Percentiles rank a stretch among this genome's conserved stretches.
These are phyloP conservation scores for Chloromyia formosa DNA, from an alignment of 2,888 invertebrate genomes.

Conservation along the genomic window DNA sequence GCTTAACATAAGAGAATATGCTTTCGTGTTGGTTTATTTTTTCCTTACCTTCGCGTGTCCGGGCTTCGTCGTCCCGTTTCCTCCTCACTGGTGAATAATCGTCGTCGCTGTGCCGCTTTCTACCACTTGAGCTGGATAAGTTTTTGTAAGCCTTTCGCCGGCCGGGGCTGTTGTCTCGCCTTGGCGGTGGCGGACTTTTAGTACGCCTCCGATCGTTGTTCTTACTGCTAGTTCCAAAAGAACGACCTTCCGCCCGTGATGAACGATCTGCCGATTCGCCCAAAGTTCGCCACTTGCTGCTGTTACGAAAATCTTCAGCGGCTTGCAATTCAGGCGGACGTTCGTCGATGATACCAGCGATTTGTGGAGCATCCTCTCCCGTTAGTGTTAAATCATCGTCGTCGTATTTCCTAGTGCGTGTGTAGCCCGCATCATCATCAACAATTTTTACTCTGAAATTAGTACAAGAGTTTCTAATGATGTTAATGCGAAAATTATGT, in stretches of 20 bases:
- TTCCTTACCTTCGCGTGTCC: slow-evolving; percentile 27
- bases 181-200: not conserved
- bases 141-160: slow-evolving; percentile 17
- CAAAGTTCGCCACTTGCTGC: slow-evolving; percentile 59
- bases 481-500: not conserved
- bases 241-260: slow-evolving; percentile 13
- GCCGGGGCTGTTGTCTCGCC: slow-evolving; percentile 19
- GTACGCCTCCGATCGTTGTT: slow-evolving; percentile 10
- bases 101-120: slow-evolving; percentile 18
- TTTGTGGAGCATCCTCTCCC: slow-evolving; percentile 89
- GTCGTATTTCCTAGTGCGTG: slow-evolving; percentile 63
- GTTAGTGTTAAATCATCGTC: slow-evolving; percentile 71
- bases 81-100: slow-evolving; percentile 25
- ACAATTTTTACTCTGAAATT: slow-evolving; percentile 78
- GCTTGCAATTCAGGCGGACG: slow-evolving; percentile 71
- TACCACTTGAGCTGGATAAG: not conserved
- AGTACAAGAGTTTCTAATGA: not conserved
- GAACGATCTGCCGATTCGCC: slow-evolving; percentile 35
- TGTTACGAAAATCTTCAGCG: slow-evolving; percentile 50
- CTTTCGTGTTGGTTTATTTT: not conserved
- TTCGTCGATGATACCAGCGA: slow-evolving; percentile 89
- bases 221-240: not conserved
- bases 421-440: slow-evolving; percentile 81
- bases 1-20: slow-evolving; percentile 37
- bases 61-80: slow-evolving; percentile 2